Evolutionary conservation across 2,113 vertebrate genomes (phyloP).

Genomic region (Tragelaphus imberbis): DNA sequence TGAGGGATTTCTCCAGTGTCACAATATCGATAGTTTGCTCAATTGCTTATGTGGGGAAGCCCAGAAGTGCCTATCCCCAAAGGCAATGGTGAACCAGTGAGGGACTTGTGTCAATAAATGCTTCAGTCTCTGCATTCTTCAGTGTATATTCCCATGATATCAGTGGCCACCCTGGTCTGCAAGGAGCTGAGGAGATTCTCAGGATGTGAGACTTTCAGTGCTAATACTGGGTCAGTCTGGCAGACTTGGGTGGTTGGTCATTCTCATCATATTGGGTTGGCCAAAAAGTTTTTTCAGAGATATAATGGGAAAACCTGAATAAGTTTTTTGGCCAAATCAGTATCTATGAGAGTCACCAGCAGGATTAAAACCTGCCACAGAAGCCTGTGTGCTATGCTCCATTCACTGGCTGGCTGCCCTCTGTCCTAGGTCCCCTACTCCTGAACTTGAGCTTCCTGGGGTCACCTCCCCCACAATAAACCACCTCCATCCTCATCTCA

Average conservation of each 20-base stretch:
- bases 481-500: not conserved
- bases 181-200: not conserved
- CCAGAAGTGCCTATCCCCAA: not conserved
- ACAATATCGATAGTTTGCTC: not conserved
- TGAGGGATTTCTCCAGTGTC: not conserved
- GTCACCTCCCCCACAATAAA: not conserved
- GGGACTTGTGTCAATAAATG: not conserved
- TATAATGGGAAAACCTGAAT: not conserved
- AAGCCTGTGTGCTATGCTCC: not conserved
- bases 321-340: not conserved
- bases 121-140: not conserved
- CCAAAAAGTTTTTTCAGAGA: not conserved
- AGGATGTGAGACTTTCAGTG: not conserved
- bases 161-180: not conserved
- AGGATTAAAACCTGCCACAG: not conserved
- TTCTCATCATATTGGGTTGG: not conserved
- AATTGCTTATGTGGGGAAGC: not conserved
- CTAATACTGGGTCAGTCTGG: not conserved
- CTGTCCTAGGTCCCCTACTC: not conserved
- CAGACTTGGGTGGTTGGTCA: not conserved
- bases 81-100: not conserved
- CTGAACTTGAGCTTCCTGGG: not conserved
- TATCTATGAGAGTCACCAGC: not conserved
- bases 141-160: not conserved
- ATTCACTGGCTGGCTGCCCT: not conserved